A percentile compares a stretch with the other conserved stretches of the same genome.
phyloP scores from a whole-genome alignment of 2,113 vertebrate genomes.

The Pseudonaja textilis region DNA sequence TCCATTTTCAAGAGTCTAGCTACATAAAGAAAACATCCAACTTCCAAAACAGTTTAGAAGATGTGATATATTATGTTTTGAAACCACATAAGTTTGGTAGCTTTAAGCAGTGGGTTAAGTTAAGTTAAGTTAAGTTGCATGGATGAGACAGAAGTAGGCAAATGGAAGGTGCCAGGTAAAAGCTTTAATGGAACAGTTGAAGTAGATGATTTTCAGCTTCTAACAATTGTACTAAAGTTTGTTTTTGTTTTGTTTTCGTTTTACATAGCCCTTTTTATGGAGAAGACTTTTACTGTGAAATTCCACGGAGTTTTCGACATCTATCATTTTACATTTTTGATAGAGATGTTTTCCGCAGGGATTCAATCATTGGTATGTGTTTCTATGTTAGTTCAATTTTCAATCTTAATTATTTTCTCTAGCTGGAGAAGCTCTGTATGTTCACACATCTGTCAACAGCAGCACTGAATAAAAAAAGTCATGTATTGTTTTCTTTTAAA shows the following conservation, averaged over 20 bases:
- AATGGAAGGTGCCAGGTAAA: neutral
- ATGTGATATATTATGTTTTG: neutral
- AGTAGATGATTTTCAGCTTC: neutral
- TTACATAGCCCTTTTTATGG: conserved; percentile 91
- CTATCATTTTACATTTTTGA: conserved; percentile 98
- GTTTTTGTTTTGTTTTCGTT: conserved; percentile 46
- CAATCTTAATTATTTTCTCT: conserved; percentile 2
- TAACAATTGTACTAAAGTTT: conserved; percentile 36
- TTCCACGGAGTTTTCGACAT: conserved; percentile 94
- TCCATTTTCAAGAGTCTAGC: neutral
- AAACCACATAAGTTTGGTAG: neutral
- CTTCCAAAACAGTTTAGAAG: neutral
- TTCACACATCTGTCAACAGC: neutral
- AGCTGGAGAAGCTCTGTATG: neutral
- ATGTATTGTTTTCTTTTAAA: neutral
- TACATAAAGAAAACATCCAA: neutral
- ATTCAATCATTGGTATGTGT: conserved; percentile 94
- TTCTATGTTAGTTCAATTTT: neutral
- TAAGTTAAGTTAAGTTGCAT: too few relatives aligned
- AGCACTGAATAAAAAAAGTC: neutral
- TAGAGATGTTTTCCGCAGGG: conserved; percentile 98
- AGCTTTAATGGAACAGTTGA: neutral
- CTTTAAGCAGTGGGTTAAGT: neutral
- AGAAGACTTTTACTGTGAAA: conserved; percentile 99
- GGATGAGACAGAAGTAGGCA: neutral